Evolutionary conservation across 2,113 vertebrate species (phyloP), one percentile per base, ranked within the genome.

Genomic region (Brachypteracias leptosomus): DNA sequence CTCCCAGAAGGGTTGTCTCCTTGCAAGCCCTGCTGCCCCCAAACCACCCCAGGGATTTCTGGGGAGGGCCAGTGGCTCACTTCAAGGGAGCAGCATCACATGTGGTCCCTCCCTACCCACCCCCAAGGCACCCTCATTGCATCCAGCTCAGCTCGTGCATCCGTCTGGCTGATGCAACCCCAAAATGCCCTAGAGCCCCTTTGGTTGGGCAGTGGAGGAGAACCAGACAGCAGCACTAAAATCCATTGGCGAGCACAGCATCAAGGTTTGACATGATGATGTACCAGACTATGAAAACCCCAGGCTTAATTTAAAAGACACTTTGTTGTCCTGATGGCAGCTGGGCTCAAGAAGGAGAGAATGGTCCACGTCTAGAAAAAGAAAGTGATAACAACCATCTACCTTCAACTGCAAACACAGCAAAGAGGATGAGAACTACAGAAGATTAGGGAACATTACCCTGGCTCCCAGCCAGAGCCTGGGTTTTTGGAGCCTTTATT

Each of bases 81-180:
- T 14, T 25, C 4, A n/a, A 26, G 26, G 33, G 13, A 72, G 22
- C 49, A 24, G 33, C 36, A 58, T 44, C 84, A 33, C 6, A 0
- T 3, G 1, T 2, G 20, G 61, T 31, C 19, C 40, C 12, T 28
- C 2, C 4, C 9, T 11, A 1, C 9, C 33, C 13, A 3, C 13
- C 33, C 2, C 6, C 11, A 14, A 1, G 8, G 25, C 11, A 3
- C 28, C 57, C n/a, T 9, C 1, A 18, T 7, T 6, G 31, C n/a
- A 33, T 17, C 28, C 73, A 79, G 72, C 47, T 58, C 0, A 0
- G 42, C 66, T 88, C 36, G 1, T 5, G 14, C 11, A 0, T 42
- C 51, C 2, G 6, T 47, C 36, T 24, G 29, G 57, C 20, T 42
- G 67, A 44, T 10, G 19, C 55, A 66, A 63, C 65, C 72, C 36